Conservation (phyloP, 2,888 invertebrate species). For the Seira ritae region DNA sequence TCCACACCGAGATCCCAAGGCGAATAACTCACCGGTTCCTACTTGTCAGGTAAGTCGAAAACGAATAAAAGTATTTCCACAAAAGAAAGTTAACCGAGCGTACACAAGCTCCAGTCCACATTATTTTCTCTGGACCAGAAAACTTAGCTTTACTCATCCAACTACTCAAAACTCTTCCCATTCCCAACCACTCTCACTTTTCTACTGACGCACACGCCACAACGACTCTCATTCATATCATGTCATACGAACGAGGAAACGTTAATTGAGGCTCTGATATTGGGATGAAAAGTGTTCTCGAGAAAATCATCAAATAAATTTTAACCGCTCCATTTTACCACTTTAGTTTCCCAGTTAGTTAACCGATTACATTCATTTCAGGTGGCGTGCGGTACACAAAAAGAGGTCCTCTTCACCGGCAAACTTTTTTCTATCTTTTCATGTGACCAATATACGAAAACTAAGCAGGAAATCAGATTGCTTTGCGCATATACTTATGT, state of each 20-base stretch:
- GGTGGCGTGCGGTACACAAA: neutral
- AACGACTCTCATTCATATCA: neutral
- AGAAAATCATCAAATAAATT: constrained; percentile 5
- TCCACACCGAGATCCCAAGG: constrained; percentile 80
- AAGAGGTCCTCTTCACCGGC: no score
- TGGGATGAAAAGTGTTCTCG: neutral
- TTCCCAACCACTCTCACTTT: neutral
- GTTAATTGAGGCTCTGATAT: neutral
- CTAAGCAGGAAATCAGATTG: neutral
- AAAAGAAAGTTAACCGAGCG: constrained; percentile 18
- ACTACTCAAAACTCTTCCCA: no score
- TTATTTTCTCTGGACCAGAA: constrained; percentile 7
- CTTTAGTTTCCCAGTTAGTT: neutral
- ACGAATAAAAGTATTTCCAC: constrained; percentile 6
- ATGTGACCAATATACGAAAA: no score
- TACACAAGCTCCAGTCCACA: neutral
- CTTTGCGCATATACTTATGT: neutral
- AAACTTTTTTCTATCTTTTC: no score
- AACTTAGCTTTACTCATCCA: neutral
- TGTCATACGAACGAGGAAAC: neutral
- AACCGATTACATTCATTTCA: neutral
- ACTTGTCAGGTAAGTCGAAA: constrained; percentile 83
- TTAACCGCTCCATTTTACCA: neutral
- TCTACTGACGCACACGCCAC: constrained; percentile 3
- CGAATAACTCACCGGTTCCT: constrained; percentile 79